A percentile compares a stretch with the other conserved stretches of the same genome.
phyloP scores from a whole-genome alignment of 2,888 invertebrate genomes.

The Belgica antarctica region DNA sequence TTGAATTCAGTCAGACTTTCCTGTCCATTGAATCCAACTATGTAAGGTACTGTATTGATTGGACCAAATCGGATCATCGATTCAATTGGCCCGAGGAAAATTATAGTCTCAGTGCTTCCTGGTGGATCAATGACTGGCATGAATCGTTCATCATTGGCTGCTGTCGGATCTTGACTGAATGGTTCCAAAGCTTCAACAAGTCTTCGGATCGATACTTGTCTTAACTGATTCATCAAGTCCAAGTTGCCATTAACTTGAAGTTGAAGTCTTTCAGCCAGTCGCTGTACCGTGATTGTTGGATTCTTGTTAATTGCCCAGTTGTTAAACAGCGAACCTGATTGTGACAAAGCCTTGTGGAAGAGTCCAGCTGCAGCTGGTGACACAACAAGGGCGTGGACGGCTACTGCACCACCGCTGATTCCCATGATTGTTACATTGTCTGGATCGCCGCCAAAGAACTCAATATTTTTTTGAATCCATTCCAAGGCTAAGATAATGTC shows the following conservation, averaged over 20 bases:
- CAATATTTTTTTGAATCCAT: constrained; percentile 42
- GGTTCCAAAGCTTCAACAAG: not conserved
- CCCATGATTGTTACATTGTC: constrained; percentile 35
- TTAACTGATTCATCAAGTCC: constrained; percentile 22
- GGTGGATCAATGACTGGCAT: constrained; percentile 30
- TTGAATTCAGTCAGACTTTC: constrained; percentile 23
- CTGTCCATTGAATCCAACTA: constrained; percentile 37
- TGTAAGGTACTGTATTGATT: constrained; percentile 27
- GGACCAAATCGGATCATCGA: not conserved
- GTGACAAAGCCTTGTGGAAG: constrained; percentile 36
- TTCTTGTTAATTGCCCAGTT: not conserved
- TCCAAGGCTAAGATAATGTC: constrained; percentile 37
- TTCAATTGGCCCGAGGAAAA: constrained; percentile 1
- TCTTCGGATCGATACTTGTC: constrained; percentile 17
- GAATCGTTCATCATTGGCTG: not conserved
- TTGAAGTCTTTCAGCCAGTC: not conserved
- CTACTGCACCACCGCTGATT: constrained; percentile 27
- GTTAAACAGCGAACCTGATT: constrained; percentile 36
- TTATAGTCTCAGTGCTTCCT: not conserved
- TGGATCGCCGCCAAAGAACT: constrained; percentile 31
- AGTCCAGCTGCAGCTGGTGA: constrained; percentile 34
- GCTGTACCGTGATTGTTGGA: not conserved
- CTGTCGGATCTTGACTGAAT: not conserved
- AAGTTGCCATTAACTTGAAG: not conserved
- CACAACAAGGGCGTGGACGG: constrained; percentile 32